A percentile compares a stretch with the other conserved stretches of the same genome.
phyloP scores from a whole-genome alignment of 2,113 vertebrate species.

The Pantherophis guttatus region DNA sequence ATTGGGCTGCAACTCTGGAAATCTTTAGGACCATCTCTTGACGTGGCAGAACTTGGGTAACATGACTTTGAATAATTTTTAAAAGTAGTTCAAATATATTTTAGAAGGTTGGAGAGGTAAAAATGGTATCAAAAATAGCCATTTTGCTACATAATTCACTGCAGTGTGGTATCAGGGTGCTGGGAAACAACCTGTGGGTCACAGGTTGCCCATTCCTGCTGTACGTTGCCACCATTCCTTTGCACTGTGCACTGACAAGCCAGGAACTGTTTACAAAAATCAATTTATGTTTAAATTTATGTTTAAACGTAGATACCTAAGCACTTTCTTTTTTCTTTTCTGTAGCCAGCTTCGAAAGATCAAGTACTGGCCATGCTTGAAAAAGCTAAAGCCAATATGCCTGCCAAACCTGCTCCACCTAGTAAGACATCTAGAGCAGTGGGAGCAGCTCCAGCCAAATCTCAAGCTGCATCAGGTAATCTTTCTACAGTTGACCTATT shows the following conservation, averaged over 20 bases:
- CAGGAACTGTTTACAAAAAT: background rate
- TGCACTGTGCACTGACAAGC: too few relatives aligned
- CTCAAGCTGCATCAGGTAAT: constrained; percentile 76
- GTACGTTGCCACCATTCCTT: background rate
- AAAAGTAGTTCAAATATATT: background rate
- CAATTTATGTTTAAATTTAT: background rate
- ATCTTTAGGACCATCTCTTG: background rate
- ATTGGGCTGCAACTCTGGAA: background rate
- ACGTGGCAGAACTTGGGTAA: background rate
- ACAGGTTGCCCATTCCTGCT: background rate
- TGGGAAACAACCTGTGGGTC: background rate
- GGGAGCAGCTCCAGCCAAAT: constrained; percentile 71
- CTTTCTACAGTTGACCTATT: background rate
- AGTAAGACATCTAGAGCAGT: constrained; percentile 70
- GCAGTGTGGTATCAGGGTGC: background rate
- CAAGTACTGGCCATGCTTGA: constrained; percentile 91
- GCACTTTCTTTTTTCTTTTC: background rate
- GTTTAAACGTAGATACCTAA: background rate
- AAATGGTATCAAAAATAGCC: background rate
- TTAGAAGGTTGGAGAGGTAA: background rate
- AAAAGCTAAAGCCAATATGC: constrained; percentile 91
- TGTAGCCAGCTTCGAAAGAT: constrained; percentile 93
- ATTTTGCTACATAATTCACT: background rate
- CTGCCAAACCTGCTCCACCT: constrained; percentile 83
- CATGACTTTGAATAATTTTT: background rate